Evolutionary conservation across 2,113 vertebrate genomes (phyloP), one percentile per base, ranked within the genome.

Genomic region (Entosphenus tridentatus): DNA sequence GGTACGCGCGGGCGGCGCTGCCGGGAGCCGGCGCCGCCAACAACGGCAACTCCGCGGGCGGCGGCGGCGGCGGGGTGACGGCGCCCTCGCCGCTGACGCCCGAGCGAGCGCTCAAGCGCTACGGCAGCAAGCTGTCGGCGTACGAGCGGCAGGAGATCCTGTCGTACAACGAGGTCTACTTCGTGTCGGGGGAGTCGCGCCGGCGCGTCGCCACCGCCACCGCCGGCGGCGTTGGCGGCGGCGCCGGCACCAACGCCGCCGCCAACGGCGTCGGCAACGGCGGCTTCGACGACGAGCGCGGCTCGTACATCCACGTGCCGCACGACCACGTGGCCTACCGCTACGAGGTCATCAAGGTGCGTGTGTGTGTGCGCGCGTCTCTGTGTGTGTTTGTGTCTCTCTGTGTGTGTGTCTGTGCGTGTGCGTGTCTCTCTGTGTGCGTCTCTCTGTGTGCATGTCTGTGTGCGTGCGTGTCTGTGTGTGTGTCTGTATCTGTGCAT

Each of bases 291-390:
- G 92, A 97, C 0, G 87, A 95, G 55, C 89, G 96, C 57, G 89
- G 92, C 7, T 85, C 89, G 57, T 97, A 97, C 74, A 84, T 90
- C 57, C 84, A 92, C 0, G 88, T 96, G 55, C 85, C 91, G 58
- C 88, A 95, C 1, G 92, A 98, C 77, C 93, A 98, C 69, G 80
- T 98, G 9, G 91, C 88, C 12, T 98, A 95, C 73, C 81, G 93
- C 56, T 97, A 97, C 1, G 93, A 98, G 78, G 87, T 98, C 70
- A 82, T 98, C 70, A 98, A 97, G 78, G 85, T 98, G 39, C 39
- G 39, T 39, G 39, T 39, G 39, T 39, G 39, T 39, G 4, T 1
- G 39, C 1, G 39, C 5, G 1, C 5, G 39, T 21, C 18, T 21
- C 18, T 21, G 18, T 21, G 18, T 21, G 18, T 39, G 39, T 39